Base-by-base conservation (phyloP, 2,888 invertebrate species). In the Oscheius sp. region DNA sequence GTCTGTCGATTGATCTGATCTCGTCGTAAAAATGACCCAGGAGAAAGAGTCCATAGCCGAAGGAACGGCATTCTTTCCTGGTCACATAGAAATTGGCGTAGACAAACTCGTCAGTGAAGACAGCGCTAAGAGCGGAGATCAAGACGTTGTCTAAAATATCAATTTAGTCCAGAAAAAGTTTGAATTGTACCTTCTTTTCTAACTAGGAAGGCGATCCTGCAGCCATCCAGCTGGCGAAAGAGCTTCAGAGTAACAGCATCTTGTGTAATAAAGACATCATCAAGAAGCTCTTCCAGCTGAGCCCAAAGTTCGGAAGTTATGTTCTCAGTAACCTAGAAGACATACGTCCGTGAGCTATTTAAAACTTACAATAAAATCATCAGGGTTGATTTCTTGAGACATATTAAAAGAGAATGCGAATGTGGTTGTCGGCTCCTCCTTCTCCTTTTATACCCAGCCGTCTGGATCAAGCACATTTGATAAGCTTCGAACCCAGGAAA, bases 41-140 rank as follows among this genome's bases (percentile, higher is more conserved):
- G 17, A 54, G 32, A n/a, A 14, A 54, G 33, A 54, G 32, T 54
- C 54, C 54, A 33, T 32, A 54, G 4, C 54, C 54, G 12, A 32
- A 32, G 17, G 33, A 32, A 20, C 54, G 54, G 33, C 8, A 33
- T 12, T 54, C 54, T 20, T 54, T 54, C 3, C 54, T 32, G 4
- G 54, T 54, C 8, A 54, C 54, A 17, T 54, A 54, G 12, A 54
- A 54, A 20, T 54, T 54, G 14, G 33, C 33, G 33, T 54, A 54
- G n/a, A 54, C 54, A 17, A 54, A 33, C 2, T 54, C 54, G 17
- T 54, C 12, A 1, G 54, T 54, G 32, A 54, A 54, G 12, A 54
- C 54, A 17, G 33, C 32, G 32, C 54, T 33, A 2, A 54, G 54
- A 32, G 54, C 54, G 17, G 54, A 54, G 33, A 54, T 54, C 4